These are phyloP conservation scores for Machaerirhynchus nigripectus DNA, from an alignment of 2,113 vertebrate species.

Conservation along the genomic window DNA sequence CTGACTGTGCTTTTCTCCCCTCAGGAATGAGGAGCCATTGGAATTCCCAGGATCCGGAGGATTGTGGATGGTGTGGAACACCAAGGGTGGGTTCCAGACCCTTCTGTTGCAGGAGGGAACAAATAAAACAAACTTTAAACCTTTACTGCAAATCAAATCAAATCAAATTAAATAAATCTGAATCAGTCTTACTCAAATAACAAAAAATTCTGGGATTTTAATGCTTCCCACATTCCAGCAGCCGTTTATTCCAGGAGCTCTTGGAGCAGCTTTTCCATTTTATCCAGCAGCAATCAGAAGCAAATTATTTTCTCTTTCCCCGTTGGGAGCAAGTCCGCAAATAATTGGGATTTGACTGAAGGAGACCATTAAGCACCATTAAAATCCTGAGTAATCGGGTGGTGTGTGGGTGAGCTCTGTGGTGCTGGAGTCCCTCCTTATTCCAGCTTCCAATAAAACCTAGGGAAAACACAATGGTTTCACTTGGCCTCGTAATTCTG, in stretches of 20 bases:
- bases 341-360: background rate
- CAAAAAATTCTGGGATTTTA: background rate
- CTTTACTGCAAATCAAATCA: background rate
- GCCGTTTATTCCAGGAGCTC: background rate
- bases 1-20: background rate
- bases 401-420: background rate
- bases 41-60: background rate
- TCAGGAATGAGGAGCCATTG: background rate
- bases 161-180: background rate
- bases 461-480: background rate
- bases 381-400: background rate
- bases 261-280: background rate
- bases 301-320: background rate
- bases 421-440: background rate
- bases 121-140: background rate
- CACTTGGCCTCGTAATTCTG: fast-evolving
- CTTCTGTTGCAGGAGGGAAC: background rate
- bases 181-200: background rate
- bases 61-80: background rate
- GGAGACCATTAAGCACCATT: background rate
- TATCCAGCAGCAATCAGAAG: background rate
- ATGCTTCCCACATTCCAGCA: background rate
- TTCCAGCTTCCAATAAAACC: background rate
- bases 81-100: background rate
- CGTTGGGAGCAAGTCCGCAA: background rate